phyloP scores from a whole-genome alignment of 2,797 vertebrate genomes.

The Fundulus diaphanus region DNA sequence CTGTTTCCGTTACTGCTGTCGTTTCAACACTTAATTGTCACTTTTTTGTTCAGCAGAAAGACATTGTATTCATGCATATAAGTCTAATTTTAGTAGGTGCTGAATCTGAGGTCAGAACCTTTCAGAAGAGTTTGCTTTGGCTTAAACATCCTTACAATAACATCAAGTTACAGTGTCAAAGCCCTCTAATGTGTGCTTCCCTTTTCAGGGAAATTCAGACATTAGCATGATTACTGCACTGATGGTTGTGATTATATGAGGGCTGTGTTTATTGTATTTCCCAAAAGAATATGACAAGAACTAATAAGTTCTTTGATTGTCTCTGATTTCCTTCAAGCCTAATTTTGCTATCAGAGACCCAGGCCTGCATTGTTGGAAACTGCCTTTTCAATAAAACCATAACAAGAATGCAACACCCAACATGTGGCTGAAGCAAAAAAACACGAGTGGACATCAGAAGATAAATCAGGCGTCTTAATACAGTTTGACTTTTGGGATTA shows the following conservation, averaged over 20 bases:
- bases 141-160: slow-evolving; percentile 55
- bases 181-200: slow-evolving; percentile 18
- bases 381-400: slow-evolving; percentile 77
- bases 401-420: slow-evolving; percentile 75
- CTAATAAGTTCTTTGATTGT: slow-evolving; percentile 74
- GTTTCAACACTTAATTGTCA: neutral
- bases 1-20: neutral
- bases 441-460: slow-evolving; percentile 41
- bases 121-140: slow-evolving; percentile 27
- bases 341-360: slow-evolving; percentile 62
- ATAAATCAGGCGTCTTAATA: slow-evolving; percentile 77
- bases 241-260: slow-evolving; percentile 72
- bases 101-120: slow-evolving; percentile 51
- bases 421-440: slow-evolving; percentile 47
- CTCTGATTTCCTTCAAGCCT: slow-evolving; percentile 73
- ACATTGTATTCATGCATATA: neutral
- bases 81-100: neutral
- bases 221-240: slow-evolving; percentile 63
- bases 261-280: slow-evolving; percentile 74
- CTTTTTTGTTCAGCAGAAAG: too few relatives aligned
- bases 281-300: slow-evolving; percentile 74
- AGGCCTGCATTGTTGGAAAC: slow-evolving; percentile 65
- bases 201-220: slow-evolving; percentile 47
- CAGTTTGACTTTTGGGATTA: slow-evolving; percentile 80
- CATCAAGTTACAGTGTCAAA: slow-evolving; percentile 28